Percentiles rank a stretch among this genome's conserved stretches.
Evolutionary conservation across 1,140 invertebrate species (phyloP).

Genomic region (Platyura marginata): DNA sequence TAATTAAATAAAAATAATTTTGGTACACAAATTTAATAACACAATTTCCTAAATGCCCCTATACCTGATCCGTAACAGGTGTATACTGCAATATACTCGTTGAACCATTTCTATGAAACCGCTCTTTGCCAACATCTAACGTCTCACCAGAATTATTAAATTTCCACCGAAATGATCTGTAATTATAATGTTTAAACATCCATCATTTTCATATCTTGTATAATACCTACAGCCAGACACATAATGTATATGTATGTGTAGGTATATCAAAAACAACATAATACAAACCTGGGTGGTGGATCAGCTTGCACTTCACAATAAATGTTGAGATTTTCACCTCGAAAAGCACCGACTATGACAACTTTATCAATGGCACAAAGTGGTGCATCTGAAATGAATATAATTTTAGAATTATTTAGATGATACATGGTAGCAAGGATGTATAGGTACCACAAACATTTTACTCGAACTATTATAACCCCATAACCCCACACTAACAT

Average conservation of each 20-base stretch:
- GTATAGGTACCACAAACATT: too few relatives aligned
- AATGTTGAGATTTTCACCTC: slow-evolving; percentile 64
- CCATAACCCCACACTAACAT: too few relatives aligned
- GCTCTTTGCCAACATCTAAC: slow-evolving; percentile 50
- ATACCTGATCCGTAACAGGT: slow-evolving; percentile 39
- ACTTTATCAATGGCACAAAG: slow-evolving; percentile 57
- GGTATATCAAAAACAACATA: neutral
- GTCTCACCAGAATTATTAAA: slow-evolving; percentile 80
- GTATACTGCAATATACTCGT: slow-evolving; percentile 48
- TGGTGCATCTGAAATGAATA: slow-evolving; percentile 51
- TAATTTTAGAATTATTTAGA: too few relatives aligned
- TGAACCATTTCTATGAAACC: slow-evolving; percentile 48
- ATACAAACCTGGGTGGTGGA: slow-evolving; percentile 43
- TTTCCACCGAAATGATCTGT: slow-evolving; percentile 66
- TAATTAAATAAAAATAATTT: too few relatives aligned
- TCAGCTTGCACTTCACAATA: slow-evolving; percentile 73
- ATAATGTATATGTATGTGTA: too few relatives aligned
- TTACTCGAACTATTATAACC: too few relatives aligned
- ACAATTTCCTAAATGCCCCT: too few relatives aligned
- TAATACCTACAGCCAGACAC: too few relatives aligned
- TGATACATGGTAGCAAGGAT: too few relatives aligned
- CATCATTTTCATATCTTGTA: too few relatives aligned
- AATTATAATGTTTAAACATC: slow-evolving; percentile 6
- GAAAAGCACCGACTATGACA: slow-evolving; percentile 62
- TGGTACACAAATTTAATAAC: too few relatives aligned